These are phyloP conservation scores for Hippocampus kuda DNA, from an alignment of 2,797 vertebrate genomes.

Conservation along the genomic window DNA sequence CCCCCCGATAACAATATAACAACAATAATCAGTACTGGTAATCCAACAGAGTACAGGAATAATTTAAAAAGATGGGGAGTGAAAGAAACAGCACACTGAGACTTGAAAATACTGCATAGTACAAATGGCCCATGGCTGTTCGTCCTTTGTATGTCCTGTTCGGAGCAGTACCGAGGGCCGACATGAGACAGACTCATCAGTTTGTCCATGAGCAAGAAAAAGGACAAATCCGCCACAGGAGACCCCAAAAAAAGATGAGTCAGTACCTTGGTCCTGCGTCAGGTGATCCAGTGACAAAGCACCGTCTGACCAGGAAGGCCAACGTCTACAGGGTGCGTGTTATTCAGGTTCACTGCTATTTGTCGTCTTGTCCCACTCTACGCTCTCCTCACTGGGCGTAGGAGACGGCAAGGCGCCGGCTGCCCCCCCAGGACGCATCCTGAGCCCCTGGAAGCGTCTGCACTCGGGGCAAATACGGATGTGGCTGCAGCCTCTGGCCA, in stretches of 20 bases:
- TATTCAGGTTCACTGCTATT: conserved; percentile 97
- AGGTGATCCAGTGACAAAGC: conserved; percentile 31
- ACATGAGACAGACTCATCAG: conserved; percentile 55
- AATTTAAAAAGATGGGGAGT: conserved; percentile 60
- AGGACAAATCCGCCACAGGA: conserved; percentile 42
- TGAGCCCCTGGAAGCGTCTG: conserved; percentile 89
- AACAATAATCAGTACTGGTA: conserved; percentile 61
- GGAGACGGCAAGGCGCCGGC: conserved; percentile 66
- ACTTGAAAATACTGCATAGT: conserved; percentile 76
- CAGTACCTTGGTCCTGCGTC: conserved; percentile 35
- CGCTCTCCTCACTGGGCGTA: conserved; percentile 84
- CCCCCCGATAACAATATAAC: conserved; percentile 53
- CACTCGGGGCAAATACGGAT: conserved; percentile 96
- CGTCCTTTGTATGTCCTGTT: conserved; percentile 41
- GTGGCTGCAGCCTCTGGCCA: conserved; percentile 88
- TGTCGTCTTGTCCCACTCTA: conserved; percentile 94
- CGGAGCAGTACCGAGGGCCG: conserved; percentile 48
- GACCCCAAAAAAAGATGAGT: conserved; percentile 27
- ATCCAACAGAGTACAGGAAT: conserved; percentile 63
- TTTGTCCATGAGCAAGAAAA: conserved; percentile 45
- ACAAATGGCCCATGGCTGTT: conserved; percentile 62
- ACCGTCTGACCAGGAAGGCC: conserved; percentile 29
- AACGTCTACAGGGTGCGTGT: conserved; percentile 35
- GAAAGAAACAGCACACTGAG: conserved; percentile 61
- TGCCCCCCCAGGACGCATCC: conserved; percentile 64